Base-by-base conservation (phyloP, 2,113 vertebrate genomes). In the Amia ocellicauda region DNA sequence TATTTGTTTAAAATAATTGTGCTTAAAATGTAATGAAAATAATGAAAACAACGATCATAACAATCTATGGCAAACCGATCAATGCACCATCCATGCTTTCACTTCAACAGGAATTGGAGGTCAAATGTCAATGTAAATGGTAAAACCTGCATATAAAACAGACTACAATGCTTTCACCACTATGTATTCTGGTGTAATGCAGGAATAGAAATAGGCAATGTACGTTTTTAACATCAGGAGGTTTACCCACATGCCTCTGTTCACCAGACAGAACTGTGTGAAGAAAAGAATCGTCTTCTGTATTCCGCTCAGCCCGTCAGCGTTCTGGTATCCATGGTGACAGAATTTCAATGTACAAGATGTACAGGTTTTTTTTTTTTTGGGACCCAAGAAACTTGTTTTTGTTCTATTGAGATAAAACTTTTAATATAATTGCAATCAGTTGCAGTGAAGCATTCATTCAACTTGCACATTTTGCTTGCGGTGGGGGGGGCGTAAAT, bases 101-200 rank as follows among this genome's bases (percentile, higher is more conserved):
- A 53, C 20, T 67, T 76, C 64, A n/a, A 71, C 69, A 50, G 55
- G 20, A 75, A 73, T 79, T 74, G 70, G 51, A 60, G 24, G 49
- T 10, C 49, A 73, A 75, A 78, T 75, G 54, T 61, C 36, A 28
- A 67, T 73, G 65, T 63, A n/a, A n/a, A n/a, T n/a, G n/a, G n/a
- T n/a, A 67, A 67, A 79, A 78, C 58, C 71, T 78, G 74, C 76
- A 83, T 77, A 72, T 66, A 80, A 80, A 80, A 68, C 70, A 66
- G 74, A n/a, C 64, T 72, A 65, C 79, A 83, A 82, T 84, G 69
- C 71, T 78, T 79, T 81, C 64, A 80, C 67, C 69, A 66, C 0
- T 19, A 71, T 55, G 63, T 58, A 27, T 59, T 42, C 54, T n/a
- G 47, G 56, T 73, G 75, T 76, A 74, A 62, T 56, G 55, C 75